Base-by-base conservation (phyloP, 2,888 invertebrate species). In the Cephus nigrinus region DNA sequence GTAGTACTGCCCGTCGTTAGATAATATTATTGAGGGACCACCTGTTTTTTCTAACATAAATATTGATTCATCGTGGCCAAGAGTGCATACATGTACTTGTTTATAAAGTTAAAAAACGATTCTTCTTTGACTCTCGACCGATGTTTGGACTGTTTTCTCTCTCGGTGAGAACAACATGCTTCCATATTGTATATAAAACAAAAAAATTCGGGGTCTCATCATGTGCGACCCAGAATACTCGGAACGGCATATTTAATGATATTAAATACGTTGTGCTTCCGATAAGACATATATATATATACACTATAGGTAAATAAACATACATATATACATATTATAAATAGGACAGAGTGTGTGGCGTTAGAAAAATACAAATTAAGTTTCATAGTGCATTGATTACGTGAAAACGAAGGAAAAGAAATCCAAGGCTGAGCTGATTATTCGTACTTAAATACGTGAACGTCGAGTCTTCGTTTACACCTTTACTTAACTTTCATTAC, bases 151-250 rank as follows among this genome's bases (percentile, higher is more conserved):
- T 86, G 86, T 87, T 90, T 86, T 86, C 86, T 89, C 88, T 88
- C 85, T 86, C 82, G 55, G 80, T 79, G 87, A 89, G 88, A 89
- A 88, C 88, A 88, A 83, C 75, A 88, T 88, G 86, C 88, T 90
- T 90, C 88, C 89, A 88, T 69, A 76, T 78, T 74, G n/a, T 71
- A 68, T 68, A 69, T 84, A 83, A 82, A 82, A 83, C 79, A 78
- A 76, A 34, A 35, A 80, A 78, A 71, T 78, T 55, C 74, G 23
- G 34, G 71, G 55, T 69, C 68, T 12, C 4, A 78, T 82, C 75
- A 76, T 80, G 75, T 79, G 75, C 76, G 79, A 76, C 80, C 81
- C 78, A 77, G 78, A 81, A 75, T 68, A 73, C 73, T 77, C 75
- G 85, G 83, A 88, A 86, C 84, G 85, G 85, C 85, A 81, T 85